A percentile compares a stretch with the other conserved stretches of the same genome.
These are phyloP conservation scores for Macrosiphum euphorbiae DNA, from an alignment of 2,888 invertebrate species.

Conservation along the genomic window DNA sequence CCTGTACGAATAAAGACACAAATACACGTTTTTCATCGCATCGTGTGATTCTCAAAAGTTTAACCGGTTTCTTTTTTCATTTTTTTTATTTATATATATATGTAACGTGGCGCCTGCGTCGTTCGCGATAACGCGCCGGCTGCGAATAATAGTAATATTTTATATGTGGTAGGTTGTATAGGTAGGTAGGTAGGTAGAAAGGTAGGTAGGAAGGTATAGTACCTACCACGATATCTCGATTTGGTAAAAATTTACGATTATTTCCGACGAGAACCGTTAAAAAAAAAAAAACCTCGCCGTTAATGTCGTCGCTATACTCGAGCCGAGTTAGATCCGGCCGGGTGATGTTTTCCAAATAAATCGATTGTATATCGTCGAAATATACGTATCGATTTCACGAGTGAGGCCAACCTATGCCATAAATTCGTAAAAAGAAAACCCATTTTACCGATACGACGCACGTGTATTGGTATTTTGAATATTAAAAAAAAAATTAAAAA, in stretches of 20 bases:
- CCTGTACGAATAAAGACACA: background rate
- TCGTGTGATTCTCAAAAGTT: slow-evolving; percentile 19
- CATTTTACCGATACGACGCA: background rate
- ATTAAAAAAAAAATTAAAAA: background rate
- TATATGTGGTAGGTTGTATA: background rate
- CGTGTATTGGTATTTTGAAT: background rate
- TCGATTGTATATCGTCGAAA: background rate
- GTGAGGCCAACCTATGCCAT: background rate
- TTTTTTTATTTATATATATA: background rate
- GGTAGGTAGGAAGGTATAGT: no score
- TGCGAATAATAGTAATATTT: background rate
- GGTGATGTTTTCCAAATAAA: background rate
- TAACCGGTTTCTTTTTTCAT: slow-evolving; percentile 18
- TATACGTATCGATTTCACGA: background rate
- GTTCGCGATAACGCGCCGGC: background rate
- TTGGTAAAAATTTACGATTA: background rate
- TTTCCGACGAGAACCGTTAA: background rate
- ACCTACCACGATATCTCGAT: background rate
- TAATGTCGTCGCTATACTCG: background rate
- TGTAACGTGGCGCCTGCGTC: background rate
- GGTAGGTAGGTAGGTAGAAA: no score
- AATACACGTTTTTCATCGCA: slow-evolving; percentile 8
- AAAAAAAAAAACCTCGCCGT: background rate
- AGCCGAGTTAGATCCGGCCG: background rate
- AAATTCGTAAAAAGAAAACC: background rate